Percentiles rank a stretch among this genome's conserved stretches.
phyloP scores from a whole-genome alignment of 1,140 invertebrate species.

The Drosophila malerkotliana region DNA sequence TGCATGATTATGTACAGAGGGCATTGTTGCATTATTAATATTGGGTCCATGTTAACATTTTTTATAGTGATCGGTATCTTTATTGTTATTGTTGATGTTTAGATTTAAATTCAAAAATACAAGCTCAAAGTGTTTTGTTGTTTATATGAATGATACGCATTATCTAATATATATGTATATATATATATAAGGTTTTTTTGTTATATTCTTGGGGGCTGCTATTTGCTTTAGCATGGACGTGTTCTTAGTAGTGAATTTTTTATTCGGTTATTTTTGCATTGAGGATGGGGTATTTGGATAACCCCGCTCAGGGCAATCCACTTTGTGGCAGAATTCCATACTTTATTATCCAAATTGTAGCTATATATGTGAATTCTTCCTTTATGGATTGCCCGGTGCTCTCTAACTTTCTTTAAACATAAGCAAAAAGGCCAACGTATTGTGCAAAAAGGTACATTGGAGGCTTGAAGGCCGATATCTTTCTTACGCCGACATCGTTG shows the following conservation, averaged over 20 bases:
- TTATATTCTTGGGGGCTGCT: slow-evolving; percentile 32
- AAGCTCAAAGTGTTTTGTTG: slow-evolving; percentile 65
- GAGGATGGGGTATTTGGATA: slow-evolving; percentile 12
- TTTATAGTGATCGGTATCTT: slow-evolving; percentile 34
- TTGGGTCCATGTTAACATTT: slow-evolving; percentile 69
- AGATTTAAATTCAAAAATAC: slow-evolving; percentile 75
- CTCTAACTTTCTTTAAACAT: slow-evolving; percentile 16
- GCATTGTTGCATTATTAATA: slow-evolving; percentile 25
- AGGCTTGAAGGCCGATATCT: slow-evolving; percentile 32
- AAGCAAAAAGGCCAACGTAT: slow-evolving; percentile 63
- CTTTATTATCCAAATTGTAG: not conserved
- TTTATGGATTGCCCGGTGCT: not conserved
- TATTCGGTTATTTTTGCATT: slow-evolving; percentile 21
- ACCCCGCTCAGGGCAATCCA: not conserved
- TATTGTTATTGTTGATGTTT: slow-evolving; percentile 43
- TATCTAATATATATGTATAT: slow-evolving; percentile 53
- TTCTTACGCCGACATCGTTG: slow-evolving; percentile 57
- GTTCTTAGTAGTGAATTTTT: slow-evolving; percentile 39
- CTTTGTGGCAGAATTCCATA: not conserved
- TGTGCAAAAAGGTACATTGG: slow-evolving; percentile 75
- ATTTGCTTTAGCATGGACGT: slow-evolving; percentile 64
- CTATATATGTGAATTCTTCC: not conserved
- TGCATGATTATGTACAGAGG: slow-evolving; percentile 51
- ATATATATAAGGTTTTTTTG: slow-evolving; percentile 20
- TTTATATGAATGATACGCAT: slow-evolving; percentile 50